Evolutionary conservation across 2,113 vertebrate species (phyloP).

Genomic region (Xenopus laevis): DNA sequence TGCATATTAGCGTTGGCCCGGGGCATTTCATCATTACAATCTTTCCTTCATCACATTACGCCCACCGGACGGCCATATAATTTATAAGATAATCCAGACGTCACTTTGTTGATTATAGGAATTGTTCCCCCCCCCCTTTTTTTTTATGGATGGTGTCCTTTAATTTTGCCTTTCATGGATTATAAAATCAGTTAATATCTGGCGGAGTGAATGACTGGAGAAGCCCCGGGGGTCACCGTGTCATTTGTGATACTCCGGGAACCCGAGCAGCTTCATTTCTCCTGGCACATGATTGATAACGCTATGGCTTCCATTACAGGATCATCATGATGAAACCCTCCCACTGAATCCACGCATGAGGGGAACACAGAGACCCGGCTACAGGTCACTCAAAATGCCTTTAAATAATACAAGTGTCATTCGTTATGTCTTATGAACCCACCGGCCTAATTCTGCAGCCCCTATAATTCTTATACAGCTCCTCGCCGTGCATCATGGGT

Average conservation of each 20-base stretch:
- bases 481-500: too few species aligned
- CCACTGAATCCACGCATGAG: slow-evolving; percentile 90
- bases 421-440: slow-evolving; percentile 95
- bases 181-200: slow-evolving; percentile 96
- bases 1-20: slow-evolving; percentile 82
- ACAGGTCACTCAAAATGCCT: slow-evolving; percentile 97
- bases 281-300: slow-evolving; percentile 92
- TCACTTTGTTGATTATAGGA: slow-evolving; percentile 77
- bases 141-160: slow-evolving; percentile 87
- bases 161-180: slow-evolving; percentile 75
- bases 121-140: slow-evolving; percentile 64
- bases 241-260: slow-evolving; percentile 94
- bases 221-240: slow-evolving; percentile 86
- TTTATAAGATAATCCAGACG: slow-evolving; percentile 83
- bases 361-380: slow-evolving; percentile 82
- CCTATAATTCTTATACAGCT: too few species aligned
- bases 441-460: slow-evolving; percentile 35
- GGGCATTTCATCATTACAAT: slow-evolving; percentile 83
- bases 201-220: slow-evolving; percentile 89
- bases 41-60: slow-evolving; percentile 83
- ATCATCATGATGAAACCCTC: slow-evolving; percentile 94
- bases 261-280: slow-evolving; percentile 96
- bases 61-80: slow-evolving; percentile 80
- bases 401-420: slow-evolving; percentile 94
- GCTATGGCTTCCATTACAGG: slow-evolving; percentile 90